Percentiles rank a stretch among this genome's conserved stretches.
Conservation (phyloP, 2,888 invertebrate genomes). For the Apomyelois bistriatella region DNA sequence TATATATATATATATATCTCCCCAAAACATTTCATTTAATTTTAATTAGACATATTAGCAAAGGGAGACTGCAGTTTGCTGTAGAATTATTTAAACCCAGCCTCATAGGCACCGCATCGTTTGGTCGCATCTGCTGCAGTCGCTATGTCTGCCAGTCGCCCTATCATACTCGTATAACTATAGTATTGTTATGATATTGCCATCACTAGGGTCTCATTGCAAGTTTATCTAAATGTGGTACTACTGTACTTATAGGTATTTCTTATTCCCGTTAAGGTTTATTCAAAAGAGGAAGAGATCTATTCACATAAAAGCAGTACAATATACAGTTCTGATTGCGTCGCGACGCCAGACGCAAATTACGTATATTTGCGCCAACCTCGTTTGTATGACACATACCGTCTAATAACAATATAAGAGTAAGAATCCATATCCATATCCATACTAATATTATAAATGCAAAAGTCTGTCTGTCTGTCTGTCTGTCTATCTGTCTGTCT, state of each 20-base stretch:
- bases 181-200: not conserved
- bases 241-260: too few relatives aligned
- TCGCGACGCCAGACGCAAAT: conserved; percentile 59
- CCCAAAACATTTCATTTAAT: not conserved
- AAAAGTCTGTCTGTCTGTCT: too few relatives aligned
- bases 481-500: too few relatives aligned
- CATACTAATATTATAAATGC: too few relatives aligned
- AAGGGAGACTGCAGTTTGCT: conserved; percentile 11
- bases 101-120: conserved; percentile 19
- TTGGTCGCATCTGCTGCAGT: conserved; percentile 23
- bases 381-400: conserved; percentile 41
- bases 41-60: conserved; percentile 1
- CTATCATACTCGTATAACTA: not conserved
- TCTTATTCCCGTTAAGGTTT: not conserved
- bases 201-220: not conserved
- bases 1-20: too few relatives aligned
- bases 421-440: too few relatives aligned
- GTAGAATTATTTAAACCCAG: conserved; percentile 17
- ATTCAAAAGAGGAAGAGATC: not conserved
- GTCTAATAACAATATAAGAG: conserved; percentile 38
- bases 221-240: not conserved
- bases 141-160: not conserved
- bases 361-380: conserved; percentile 49
- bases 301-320: conserved; percentile 24
- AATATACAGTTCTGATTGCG: conserved; percentile 61